Percentiles rank a stretch among this genome's conserved stretches.
Evolutionary conservation across 2,113 vertebrate species (phyloP).

Genomic region (Nycticorax nycticorax): DNA sequence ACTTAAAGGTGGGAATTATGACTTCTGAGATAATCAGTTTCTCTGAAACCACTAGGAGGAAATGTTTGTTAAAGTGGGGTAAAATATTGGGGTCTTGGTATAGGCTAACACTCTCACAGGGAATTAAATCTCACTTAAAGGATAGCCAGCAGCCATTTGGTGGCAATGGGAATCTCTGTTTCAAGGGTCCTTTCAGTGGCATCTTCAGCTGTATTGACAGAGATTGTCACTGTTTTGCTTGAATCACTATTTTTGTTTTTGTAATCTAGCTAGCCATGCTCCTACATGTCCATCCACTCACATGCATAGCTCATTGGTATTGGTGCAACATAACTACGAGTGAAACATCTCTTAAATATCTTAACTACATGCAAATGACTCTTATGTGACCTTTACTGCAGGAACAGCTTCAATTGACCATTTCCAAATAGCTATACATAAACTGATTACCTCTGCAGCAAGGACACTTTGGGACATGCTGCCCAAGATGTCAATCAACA

Average conservation of each 20-base stretch:
- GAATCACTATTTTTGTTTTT: neutral
- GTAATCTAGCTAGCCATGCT: neutral
- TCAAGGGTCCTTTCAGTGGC: neutral
- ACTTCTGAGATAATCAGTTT: neutral
- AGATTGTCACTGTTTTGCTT: neutral
- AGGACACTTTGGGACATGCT: neutral
- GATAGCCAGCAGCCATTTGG: neutral
- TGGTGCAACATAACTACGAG: neutral
- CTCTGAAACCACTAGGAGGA: neutral
- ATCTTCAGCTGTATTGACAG: neutral
- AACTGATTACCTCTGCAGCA: neutral
- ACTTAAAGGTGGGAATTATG: neutral
- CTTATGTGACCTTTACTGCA: neutral
- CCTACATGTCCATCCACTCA: neutral
- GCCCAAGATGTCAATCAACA: neutral
- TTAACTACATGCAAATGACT: neutral
- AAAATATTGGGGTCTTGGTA: neutral
- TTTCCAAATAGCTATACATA: neutral
- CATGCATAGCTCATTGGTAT: neutral
- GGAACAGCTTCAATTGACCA: neutral
- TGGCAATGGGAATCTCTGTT: neutral
- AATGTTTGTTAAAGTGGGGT: neutral
- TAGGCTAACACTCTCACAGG: fast-evolving
- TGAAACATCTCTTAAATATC: neutral
- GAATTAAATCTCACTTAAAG: neutral